Conservation (phyloP, 1,140 invertebrate genomes). For the Homarus americanus region DNA sequence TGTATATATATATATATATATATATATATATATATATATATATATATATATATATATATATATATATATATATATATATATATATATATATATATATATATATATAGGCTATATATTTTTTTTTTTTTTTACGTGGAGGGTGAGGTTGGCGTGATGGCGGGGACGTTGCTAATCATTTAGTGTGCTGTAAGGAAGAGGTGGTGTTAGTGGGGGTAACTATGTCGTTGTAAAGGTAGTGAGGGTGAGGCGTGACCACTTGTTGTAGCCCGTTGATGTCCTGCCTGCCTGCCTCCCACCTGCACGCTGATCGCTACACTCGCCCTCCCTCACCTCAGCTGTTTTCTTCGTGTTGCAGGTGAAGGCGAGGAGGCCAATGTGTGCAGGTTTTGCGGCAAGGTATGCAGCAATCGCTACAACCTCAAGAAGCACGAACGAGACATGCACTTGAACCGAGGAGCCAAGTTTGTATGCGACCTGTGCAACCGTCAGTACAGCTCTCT, state of each 20-base stretch:
- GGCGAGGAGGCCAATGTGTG: constrained; percentile 82
- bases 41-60: no score
- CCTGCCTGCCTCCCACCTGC: not conserved
- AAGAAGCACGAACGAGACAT: constrained; percentile 94
- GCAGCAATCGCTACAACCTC: constrained; percentile 92
- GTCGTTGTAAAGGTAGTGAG: not conserved
- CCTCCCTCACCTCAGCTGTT: constrained; percentile 56
- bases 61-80: no score
- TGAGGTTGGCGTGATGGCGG: no score
- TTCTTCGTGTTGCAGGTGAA: constrained; percentile 74
- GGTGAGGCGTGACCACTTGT: not conserved
- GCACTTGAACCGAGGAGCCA: constrained; percentile 79
- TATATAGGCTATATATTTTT: no score
- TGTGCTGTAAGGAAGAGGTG: no score
- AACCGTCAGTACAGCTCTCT: constrained; percentile 80
- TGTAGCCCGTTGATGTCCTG: not conserved
- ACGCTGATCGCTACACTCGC: not conserved
- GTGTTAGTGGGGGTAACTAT: no score
- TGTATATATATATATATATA: no score
- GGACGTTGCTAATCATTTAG: no score
- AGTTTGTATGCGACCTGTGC: constrained; percentile 80
- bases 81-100: no score
- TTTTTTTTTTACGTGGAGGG: no score
- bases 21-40: no score
- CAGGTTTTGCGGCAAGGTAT: constrained; percentile 91